Base-by-base conservation (phyloP, 2,797 vertebrate genomes). In the Gadopsis marmoratus region DNA sequence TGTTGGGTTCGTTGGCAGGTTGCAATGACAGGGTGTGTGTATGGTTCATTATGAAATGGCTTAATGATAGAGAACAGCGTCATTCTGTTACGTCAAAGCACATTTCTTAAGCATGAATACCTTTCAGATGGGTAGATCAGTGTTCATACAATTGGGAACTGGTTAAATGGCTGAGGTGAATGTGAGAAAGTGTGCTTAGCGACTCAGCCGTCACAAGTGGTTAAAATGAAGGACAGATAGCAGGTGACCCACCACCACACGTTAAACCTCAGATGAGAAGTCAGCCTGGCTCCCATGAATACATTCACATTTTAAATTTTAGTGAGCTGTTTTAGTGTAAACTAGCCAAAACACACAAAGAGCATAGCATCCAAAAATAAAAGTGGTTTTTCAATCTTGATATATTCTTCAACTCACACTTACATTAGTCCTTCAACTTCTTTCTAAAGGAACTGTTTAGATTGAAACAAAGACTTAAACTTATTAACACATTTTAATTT, bases 331-430 rank as follows among this genome's bases (percentile, higher is more conserved):
- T 65, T 73, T 51, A 64, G 41, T 74, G 67, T 74, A 56, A 77
- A 74, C 19, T 23, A 54, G 48, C 64, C 31, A 26, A 72, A 78
- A 76, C 33, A 69, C 60, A 82, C 35, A 70, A 53, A 74, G 66
- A 65, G 26, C 14, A 35, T 37, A 53, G 21, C 53, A 73, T 91
- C 75, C 68, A 85, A 87, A 92, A 89, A 86, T 59, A 77, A 77
- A 77, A 81, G 61, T 80, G 0, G 13, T 48, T 74, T 72, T 47
- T 10, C 53, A 64, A 16, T 71, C 29, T 71, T 53, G 10, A 80
- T 61, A 66, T 73, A 48, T 72, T 72, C 64, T 39, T 64, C 8
- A 33, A 21, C 35, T 48, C 33, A 31, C 45, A 48, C 55, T 64
- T 17, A 26, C 2, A 62, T 45, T 47, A 50, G 13, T 56, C 48